Evolutionary conservation across 2,113 vertebrate species (phyloP), one percentile per base, ranked within the genome.

Genomic region (Cebus imitator): DNA sequence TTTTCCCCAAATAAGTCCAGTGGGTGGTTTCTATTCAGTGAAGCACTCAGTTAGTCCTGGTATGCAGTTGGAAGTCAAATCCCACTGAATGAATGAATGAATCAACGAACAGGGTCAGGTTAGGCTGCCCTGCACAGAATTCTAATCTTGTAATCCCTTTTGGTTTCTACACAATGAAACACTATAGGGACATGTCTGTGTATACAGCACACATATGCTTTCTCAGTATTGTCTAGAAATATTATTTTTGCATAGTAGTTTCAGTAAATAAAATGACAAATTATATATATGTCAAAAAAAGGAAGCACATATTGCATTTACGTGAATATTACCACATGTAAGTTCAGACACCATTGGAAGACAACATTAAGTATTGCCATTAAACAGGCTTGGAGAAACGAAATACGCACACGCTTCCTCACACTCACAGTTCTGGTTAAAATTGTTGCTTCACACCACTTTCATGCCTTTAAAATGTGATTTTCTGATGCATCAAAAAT

Each of bases 301-400:
- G 8, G 27, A 58, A 45, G 30, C 8, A 0, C 3, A 9, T 45
- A 11, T 13, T n/a, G 5, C 13, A 2, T 43, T 45, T 73, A 5
- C 11, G 25, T 85, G 66, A 81, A 4, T 43, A 35, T 45, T 72
- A 45, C 68, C 72, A 9, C 5, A 5, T 4, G 20, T 18, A 40
- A 52, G 17, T 27, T 66, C 9, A 84, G 79, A 58, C 35, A 10
- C 27, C 14, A 18, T 1, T 32, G 55, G 72, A 40, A 80, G 61
- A 30, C 23, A 0, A 5, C 61, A 14, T 18, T 50, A 85, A 68
- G 43, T 12, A 3, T 48, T 43, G 27, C 16, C 23, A 2, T 4
- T 57, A 40, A 70, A 40, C n/a, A 91, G 73, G 17, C 50, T 21
- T 37, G 37, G 45, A 96, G 90, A 90, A 76, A 27, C 9, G 17